Conservation (phyloP, 92 coral and sea anemone species). For the Heliopora coerulea region DNA sequence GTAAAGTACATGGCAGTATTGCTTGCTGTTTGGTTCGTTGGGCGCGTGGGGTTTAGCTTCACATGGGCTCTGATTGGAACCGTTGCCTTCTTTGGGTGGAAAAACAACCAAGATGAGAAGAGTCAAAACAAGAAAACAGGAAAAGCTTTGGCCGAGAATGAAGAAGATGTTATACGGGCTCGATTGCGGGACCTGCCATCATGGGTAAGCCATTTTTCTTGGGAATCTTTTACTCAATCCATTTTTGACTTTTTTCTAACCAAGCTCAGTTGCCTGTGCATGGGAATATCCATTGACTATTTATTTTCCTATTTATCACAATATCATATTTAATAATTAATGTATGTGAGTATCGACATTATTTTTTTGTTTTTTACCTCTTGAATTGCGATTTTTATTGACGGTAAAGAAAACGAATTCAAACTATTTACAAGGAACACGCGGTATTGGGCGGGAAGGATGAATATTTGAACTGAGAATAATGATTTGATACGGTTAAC, state of each 20-base stretch:
- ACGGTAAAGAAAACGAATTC: no score
- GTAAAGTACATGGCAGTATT: slow-evolving; percentile 62
- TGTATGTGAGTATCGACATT: neutral
- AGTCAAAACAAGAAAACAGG: slow-evolving; percentile 50
- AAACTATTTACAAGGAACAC: no score
- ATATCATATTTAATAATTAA: neutral
- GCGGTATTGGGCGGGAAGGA: no score
- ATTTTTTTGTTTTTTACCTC: no score
- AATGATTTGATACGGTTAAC: no score
- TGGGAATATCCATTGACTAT: neutral
- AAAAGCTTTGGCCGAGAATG: slow-evolving; percentile 58
- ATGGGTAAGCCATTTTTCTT: slow-evolving; percentile 61
- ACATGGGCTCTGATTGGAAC: slow-evolving; percentile 60
- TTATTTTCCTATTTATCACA: neutral
- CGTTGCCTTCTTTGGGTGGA: slow-evolving; percentile 51
- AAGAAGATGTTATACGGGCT: slow-evolving; percentile 61
- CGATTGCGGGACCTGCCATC: slow-evolving; percentile 73
- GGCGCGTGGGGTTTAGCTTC: slow-evolving; percentile 68
- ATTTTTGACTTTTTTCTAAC: neutral
- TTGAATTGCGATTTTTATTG: no score
- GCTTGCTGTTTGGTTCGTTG: slow-evolving; percentile 62
- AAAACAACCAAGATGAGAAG: slow-evolving; percentile 54
- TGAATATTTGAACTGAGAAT: no score
- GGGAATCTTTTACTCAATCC: neutral
- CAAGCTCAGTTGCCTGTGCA: neutral